Base-by-base conservation (phyloP, 2,113 vertebrate genomes). In the Microcebus ravelobensis region DNA sequence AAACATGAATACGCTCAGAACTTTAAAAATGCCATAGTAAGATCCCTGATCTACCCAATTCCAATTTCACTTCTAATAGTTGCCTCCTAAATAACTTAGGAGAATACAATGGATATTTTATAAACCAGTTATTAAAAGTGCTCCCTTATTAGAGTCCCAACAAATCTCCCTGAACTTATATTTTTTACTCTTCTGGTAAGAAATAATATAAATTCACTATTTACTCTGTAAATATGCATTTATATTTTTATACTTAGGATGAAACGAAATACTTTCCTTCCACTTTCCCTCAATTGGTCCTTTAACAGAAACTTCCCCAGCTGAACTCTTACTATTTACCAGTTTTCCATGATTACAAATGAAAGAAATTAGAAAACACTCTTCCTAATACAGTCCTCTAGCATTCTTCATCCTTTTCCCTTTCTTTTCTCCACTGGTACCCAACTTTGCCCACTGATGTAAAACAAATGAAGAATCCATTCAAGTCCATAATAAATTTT, bases 401-500 rank as follows among this genome's bases (percentile, higher is more conserved):
- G 31, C 10, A 79, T 45, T 81, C 45, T 31, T 48, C 8, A 70
- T 73, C 23, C 50, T 89, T 55, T 61, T n/a, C 59, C 13, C 34
- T 77, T 91, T 63, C 61, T 39, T 87, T 84, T 42, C 52, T 39
- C 55, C 50, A 81, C 31, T 21, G 31, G 50, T 39, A 82, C 29
- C 39, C 57, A 94, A 68, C 20, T 48, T 84, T 88, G 57, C 12
- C 31, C 14, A 14, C 6, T 91, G 57, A 84, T 23, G 9, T 84
- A 95, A 84, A 95, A 88, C 70, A 96, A 74, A 92, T 70, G 93
- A 50, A 90, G 59, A 83, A 82, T 70, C 34, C n/a, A 95, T 45
- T 90, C 45, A 57, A 45, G 68, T 59, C 31, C 42, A 27, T 55
- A 80, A 63, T 27, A 76, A 57, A 80, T 48, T 94, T 89, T 57